Conservation (phyloP, 2,888 invertebrate species). For the Thereva unica region DNA sequence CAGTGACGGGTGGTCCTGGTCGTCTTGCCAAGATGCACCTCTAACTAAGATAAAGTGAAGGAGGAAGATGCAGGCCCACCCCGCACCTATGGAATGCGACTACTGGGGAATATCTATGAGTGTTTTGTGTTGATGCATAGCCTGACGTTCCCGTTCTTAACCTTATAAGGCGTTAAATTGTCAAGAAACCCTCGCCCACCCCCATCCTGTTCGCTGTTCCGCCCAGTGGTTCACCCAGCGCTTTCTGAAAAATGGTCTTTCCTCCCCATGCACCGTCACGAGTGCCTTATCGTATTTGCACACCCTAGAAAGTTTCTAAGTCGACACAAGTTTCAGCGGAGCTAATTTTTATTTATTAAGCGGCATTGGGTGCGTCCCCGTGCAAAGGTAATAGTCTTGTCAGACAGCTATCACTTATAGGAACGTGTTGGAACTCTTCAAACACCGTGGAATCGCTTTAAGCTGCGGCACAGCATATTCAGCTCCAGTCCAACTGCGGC, state of each 20-base stretch:
- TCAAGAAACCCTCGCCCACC: slow-evolving; percentile 15
- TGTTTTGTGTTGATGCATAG: slow-evolving; percentile 31
- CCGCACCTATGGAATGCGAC: slow-evolving; percentile 1
- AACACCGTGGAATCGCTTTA: too few species aligned
- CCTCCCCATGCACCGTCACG: slow-evolving; percentile 14
- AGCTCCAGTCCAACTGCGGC: too few species aligned
- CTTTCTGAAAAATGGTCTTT: too few species aligned
- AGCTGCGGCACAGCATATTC: too few species aligned
- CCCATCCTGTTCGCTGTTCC: too few species aligned
- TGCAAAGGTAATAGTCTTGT: neutral
- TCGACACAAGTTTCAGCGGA: slow-evolving; percentile 32
- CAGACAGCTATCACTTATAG: too few species aligned
- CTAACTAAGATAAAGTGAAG: slow-evolving; percentile 31
- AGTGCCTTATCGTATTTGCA: slow-evolving; percentile 22
- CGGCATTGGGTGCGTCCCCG: slow-evolving; percentile 16
- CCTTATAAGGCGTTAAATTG: slow-evolving; percentile 30
- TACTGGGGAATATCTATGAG: slow-evolving; percentile 32
- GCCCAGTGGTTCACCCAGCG: too few species aligned
- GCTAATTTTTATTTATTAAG: slow-evolving; percentile 34
- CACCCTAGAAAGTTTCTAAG: slow-evolving; percentile 31
- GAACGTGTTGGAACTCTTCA: too few species aligned
- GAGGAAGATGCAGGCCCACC: slow-evolving; percentile 25
- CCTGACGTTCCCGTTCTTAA: slow-evolving; percentile 18
- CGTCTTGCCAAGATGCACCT: slow-evolving; percentile 16
- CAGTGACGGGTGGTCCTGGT: too few species aligned